Percentiles rank a stretch among this genome's conserved stretches.
Evolutionary conservation across 1,140 invertebrate genomes (phyloP).

Genomic region (Sarcophaga peregrina): DNA sequence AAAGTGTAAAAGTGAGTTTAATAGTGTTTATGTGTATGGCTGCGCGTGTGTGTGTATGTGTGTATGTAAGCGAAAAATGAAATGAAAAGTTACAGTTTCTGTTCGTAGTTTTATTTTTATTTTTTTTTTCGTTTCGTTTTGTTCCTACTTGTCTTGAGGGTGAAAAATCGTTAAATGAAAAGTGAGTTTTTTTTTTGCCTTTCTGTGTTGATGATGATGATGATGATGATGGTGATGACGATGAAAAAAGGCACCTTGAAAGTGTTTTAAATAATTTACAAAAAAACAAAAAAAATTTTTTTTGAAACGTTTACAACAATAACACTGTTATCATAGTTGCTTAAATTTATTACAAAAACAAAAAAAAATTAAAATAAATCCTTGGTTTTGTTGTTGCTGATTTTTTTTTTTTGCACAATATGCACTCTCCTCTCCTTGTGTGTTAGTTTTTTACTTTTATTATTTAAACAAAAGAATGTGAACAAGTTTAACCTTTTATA

Average conservation of each 20-base stretch:
- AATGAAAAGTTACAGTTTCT: constrained; percentile 35
- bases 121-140: no score
- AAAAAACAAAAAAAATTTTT: neutral
- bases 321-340: neutral
- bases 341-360: neutral
- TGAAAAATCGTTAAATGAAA: constrained; percentile 41
- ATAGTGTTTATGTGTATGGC: neutral
- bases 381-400: neutral
- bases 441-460: neutral
- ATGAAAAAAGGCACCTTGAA: constrained; percentile 40
- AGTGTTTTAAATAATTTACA: constrained; percentile 28
- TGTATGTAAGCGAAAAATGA: constrained; percentile 20
- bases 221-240: neutral
- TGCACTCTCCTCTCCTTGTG: neutral
- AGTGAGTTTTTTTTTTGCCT: constrained; percentile 20
- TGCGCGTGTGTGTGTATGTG: neutral
- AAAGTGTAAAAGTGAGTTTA: constrained; percentile 24
- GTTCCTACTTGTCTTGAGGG: constrained; percentile 9
- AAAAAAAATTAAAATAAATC: neutral
- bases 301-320: neutral
- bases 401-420: neutral
- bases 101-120: neutral
- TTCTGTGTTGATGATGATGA: neutral
- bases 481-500: constrained; percentile 17
- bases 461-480: neutral